phyloP scores from a whole-genome alignment of 2,888 invertebrate species.

The Oscheius myriophilus region DNA sequence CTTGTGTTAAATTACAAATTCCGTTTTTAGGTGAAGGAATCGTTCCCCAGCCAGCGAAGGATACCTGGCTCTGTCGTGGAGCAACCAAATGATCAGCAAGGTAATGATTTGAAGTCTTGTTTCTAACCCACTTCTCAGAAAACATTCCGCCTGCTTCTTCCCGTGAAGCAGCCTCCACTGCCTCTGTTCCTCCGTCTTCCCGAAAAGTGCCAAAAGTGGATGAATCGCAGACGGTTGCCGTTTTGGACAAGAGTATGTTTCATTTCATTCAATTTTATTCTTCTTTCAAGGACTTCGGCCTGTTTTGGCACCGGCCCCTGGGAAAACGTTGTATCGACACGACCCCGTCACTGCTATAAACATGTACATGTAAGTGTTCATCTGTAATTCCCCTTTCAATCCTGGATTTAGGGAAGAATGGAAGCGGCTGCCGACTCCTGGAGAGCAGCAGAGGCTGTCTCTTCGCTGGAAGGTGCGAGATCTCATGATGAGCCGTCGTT shows the following conservation, averaged over 20 bases:
- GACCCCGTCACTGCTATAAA: constrained; percentile 63
- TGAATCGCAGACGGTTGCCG: not conserved
- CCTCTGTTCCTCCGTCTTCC: too few species aligned
- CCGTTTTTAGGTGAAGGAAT: too few species aligned
- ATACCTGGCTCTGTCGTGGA: too few species aligned
- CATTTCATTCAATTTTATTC: not conserved
- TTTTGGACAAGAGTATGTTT: constrained; percentile 2
- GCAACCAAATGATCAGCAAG: too few species aligned
- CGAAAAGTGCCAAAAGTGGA: too few species aligned
- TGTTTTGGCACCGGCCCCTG: constrained; percentile 50
- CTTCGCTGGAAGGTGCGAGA: constrained; percentile 68
- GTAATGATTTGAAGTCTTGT: too few species aligned
- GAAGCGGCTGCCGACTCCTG: constrained; percentile 61
- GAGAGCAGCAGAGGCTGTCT: constrained; percentile 58
- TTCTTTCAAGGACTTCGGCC: constrained; percentile 39
- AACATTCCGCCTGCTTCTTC: too few species aligned
- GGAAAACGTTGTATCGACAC: constrained; percentile 59
- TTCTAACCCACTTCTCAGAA: too few species aligned
- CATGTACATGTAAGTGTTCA: constrained; percentile 51
- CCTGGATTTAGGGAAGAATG: constrained; percentile 51
- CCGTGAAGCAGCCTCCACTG: too few species aligned
- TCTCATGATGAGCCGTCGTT: constrained; percentile 52
- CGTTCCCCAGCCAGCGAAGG: too few species aligned
- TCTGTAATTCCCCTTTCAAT: not conserved
- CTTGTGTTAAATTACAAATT: too few species aligned